phyloP scores from a whole-genome alignment of 2,113 vertebrate genomes.

The Phylloscopus trochiloides region DNA sequence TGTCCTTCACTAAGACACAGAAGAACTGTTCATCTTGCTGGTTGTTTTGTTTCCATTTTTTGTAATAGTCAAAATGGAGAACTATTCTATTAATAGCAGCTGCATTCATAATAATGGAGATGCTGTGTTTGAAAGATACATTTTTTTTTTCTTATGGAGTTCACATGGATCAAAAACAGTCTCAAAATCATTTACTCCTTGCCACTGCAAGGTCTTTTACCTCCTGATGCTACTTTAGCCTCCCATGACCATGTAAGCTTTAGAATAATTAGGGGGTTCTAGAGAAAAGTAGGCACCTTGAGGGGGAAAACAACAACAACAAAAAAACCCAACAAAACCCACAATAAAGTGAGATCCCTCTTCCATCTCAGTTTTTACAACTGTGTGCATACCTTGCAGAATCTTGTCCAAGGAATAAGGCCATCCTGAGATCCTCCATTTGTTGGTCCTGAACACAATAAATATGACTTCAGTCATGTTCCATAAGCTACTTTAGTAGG shows the following conservation, averaged over 20 bases:
- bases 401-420: conserved; percentile 90
- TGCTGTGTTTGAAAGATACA: not conserved
- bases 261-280: not conserved
- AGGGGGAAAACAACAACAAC: accelerated
- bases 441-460: conserved; percentile 70
- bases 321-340: not conserved
- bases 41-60: not conserved
- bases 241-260: not conserved
- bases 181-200: not conserved
- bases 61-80: not conserved
- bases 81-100: not conserved
- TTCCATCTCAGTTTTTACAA: not conserved
- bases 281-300: not conserved
- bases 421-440: conserved; percentile 80
- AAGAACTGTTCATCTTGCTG: not conserved
- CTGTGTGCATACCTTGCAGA: conserved; percentile 86
- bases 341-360: not conserved
- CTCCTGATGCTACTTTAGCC: not conserved
- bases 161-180: not conserved
- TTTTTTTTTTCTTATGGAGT: not conserved
- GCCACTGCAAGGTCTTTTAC: not conserved
- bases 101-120: not conserved
- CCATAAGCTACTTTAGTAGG: accelerated
- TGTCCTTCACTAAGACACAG: not conserved
- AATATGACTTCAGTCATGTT: not conserved